These are phyloP conservation scores for Nerophis ophidion DNA, from an alignment of 2,113 vertebrate genomes.

Conservation along the genomic window DNA sequence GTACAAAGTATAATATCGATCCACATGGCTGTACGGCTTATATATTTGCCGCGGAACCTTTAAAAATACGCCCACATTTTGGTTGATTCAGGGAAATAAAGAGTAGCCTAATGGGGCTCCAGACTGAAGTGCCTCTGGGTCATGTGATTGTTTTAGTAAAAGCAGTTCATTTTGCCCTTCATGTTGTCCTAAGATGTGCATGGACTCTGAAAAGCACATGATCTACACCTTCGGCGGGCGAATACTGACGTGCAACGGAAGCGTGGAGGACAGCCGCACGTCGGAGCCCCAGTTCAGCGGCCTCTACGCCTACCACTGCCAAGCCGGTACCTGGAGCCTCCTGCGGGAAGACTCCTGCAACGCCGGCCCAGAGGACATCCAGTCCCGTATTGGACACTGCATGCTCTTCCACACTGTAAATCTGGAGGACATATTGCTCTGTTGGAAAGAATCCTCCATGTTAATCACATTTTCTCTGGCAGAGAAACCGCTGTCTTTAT, in stretches of 20 bases:
- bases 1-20: too few relatives aligned
- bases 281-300: conserved; percentile 97
- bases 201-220: conserved; percentile 99
- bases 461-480: neutral
- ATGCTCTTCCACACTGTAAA: conserved; percentile 92
- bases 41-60: too few relatives aligned
- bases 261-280: conserved; percentile 89
- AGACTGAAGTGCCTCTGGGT: too few relatives aligned
- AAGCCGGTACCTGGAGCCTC: conserved; percentile 86
- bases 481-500: conserved; percentile 97
- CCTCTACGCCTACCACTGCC: conserved; percentile 91
- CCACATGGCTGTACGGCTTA: too few relatives aligned
- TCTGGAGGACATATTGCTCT: neutral
- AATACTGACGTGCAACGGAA: conserved; percentile 94
- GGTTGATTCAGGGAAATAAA: too few relatives aligned
- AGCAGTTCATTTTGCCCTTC: neutral
- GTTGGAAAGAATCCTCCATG: neutral
- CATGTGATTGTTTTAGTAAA: too few relatives aligned
- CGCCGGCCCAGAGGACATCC: conserved; percentile 94
- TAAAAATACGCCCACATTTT: too few relatives aligned
- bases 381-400: conserved; percentile 97
- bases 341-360: conserved; percentile 96
- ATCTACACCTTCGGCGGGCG: conserved; percentile 97
- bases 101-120: too few relatives aligned
- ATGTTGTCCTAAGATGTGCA: conserved; percentile 84